Evolutionary conservation across 2,888 invertebrate species (phyloP).

Genomic region (Tachina lurida): DNA sequence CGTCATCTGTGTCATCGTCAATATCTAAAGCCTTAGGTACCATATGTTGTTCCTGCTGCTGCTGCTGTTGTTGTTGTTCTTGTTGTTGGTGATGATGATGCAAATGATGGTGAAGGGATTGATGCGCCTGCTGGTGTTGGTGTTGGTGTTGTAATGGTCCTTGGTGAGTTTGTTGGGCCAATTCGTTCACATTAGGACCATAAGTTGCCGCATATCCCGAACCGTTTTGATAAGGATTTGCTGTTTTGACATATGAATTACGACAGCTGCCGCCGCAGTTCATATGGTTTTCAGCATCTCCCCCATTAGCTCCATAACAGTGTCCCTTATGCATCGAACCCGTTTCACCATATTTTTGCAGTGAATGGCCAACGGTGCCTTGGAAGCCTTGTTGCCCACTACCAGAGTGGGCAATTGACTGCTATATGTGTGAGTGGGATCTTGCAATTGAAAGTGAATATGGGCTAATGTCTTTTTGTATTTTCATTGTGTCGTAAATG

Average conservation of each 20-base stretch:
- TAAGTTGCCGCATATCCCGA: conserved; percentile 77
- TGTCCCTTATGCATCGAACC: conserved; percentile 75
- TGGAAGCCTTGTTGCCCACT: conserved; percentile 77
- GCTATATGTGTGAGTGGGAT: conserved; percentile 83
- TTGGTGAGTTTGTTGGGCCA: conserved; percentile 53
- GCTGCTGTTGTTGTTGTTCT: conserved; percentile 44
- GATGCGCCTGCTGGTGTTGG: conserved; percentile 50
- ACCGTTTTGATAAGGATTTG: conserved; percentile 81
- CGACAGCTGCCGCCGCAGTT: conserved; percentile 80
- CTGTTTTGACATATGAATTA: conserved; percentile 79
- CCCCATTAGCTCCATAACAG: conserved; percentile 80
- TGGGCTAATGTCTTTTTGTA: conserved; percentile 81
- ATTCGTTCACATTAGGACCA: conserved; percentile 65
- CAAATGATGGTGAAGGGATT: conserved; percentile 13
- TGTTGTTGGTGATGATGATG: conserved; percentile 44
- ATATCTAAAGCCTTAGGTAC: conserved; percentile 73
- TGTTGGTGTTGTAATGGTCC: conserved; percentile 36
- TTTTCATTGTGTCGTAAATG: conserved; percentile 90
- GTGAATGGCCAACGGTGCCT: conserved; percentile 76
- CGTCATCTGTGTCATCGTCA: conserved; percentile 80
- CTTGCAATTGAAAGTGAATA: conserved; percentile 82
- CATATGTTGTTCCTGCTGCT: conserved; percentile 53
- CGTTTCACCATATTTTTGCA: conserved; percentile 74
- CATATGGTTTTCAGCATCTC: conserved; percentile 79
- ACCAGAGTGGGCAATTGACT: conserved; percentile 82